Percentiles rank a stretch among this genome's conserved stretches.
Conservation (phyloP, 2,888 invertebrate genomes). For the Drosophila limbata region DNA sequence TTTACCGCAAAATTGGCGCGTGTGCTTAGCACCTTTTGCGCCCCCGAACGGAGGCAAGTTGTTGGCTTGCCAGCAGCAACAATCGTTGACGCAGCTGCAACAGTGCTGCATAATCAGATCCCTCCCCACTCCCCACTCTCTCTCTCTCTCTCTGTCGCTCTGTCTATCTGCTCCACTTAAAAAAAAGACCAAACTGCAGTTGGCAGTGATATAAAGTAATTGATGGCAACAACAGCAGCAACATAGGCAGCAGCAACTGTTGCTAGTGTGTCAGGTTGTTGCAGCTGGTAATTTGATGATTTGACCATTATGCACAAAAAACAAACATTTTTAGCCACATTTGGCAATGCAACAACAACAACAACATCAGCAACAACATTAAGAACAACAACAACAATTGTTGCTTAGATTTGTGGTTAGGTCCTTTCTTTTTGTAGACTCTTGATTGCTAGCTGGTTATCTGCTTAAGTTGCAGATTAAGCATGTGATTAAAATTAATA, state of each 20-base stretch:
- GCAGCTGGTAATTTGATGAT: conserved; percentile 64
- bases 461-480: conserved; percentile 1
- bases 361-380: conserved; percentile 26
- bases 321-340: conserved; percentile 60
- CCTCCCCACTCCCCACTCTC: background rate
- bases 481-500: conserved; percentile 2
- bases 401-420: conserved; percentile 50
- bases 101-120: conserved; percentile 60
- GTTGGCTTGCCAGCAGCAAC: conserved; percentile 37
- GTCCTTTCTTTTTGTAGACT: conserved; percentile 43
- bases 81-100: conserved; percentile 51
- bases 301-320: conserved; percentile 69
- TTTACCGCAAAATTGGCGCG: conserved; percentile 76
- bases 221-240: conserved; percentile 48
- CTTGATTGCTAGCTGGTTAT: conserved; percentile 4
- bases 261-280: conserved; percentile 43
- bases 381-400: conserved; percentile 17
- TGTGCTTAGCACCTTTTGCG: conserved; percentile 75
- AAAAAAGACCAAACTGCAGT: conserved; percentile 46
- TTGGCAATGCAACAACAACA: conserved; percentile 54
- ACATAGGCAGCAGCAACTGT: conserved; percentile 55
- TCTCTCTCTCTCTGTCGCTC: background rate
- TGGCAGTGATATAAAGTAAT: conserved; percentile 62
- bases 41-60: conserved; percentile 49
- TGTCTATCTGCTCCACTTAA: conserved; percentile 45